Evolutionary conservation across 30 jellyfish, hydroid and myxozoan genomes (phyloP).

Genomic region (Aurelia sp.): DNA sequence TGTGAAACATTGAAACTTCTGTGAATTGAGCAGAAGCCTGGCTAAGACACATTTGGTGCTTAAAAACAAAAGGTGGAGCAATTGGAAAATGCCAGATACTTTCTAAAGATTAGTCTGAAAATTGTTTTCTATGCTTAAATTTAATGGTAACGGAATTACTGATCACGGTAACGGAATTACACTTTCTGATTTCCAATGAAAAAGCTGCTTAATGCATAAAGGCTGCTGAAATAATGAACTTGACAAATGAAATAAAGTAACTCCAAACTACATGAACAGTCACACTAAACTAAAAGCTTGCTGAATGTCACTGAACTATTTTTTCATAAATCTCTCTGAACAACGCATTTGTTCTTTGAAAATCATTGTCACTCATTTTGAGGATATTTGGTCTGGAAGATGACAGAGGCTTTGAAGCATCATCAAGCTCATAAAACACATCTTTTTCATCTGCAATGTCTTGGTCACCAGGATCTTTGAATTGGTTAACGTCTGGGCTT

Average conservation of each 20-base stretch:
- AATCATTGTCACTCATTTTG: slow-evolving; percentile 3
- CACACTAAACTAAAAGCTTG: slow-evolving; percentile 5
- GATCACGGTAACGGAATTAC: slow-evolving; percentile 3
- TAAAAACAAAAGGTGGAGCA: slow-evolving; percentile 5
- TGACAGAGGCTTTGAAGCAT: not conserved
- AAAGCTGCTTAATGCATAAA: not conserved
- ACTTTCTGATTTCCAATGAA: slow-evolving; percentile 2
- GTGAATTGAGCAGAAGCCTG: slow-evolving; percentile 1
- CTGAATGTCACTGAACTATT: not conserved
- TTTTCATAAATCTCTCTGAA: not conserved
- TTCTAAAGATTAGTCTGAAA: not conserved
- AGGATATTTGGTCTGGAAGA: slow-evolving; percentile 8
- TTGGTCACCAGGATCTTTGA: slow-evolving; percentile 11
- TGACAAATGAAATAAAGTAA: too few species aligned
- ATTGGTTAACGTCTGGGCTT: slow-evolving; percentile 3
- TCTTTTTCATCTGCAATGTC: not conserved
- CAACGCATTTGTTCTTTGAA: slow-evolving; percentile 5
- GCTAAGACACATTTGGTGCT: slow-evolving; percentile 5
- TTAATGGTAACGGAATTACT: not conserved
- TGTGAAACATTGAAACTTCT: not conserved
- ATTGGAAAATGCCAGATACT: not conserved
- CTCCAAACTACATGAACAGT: not conserved
- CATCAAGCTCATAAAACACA: slow-evolving; percentile 7
- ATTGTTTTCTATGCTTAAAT: not conserved
- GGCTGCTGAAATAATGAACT: too few species aligned